Base-by-base conservation (phyloP, 2,888 invertebrate genomes). In the Drosophila cognata region DNA sequence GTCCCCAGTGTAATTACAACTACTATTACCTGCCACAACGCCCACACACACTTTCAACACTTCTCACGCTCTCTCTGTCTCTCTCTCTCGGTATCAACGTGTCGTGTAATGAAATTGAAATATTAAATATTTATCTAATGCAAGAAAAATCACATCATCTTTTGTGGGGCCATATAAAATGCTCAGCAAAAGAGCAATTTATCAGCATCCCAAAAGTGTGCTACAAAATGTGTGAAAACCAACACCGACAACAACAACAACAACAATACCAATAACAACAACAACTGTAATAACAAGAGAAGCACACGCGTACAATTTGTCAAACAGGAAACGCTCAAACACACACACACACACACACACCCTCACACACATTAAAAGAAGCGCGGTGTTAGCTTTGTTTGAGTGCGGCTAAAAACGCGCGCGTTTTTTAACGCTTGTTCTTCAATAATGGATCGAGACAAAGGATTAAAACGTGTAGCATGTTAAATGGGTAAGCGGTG, bases 151-250 rank as follows among this genome's bases (percentile, higher is more conserved):
- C 84, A 84, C 78, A 82, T 83, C 77, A 83, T 74, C 66, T 83
- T 57, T 46, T 71, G 72, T 65, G 69, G 33, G 35, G 55, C 61
- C 60, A 68, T 59, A 64, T 79, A 72, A 74, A 77, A 81, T 84
- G 76, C 75, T 72, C 69, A 74, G 78, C 83, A 81, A 75, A 88
- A 77, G 82, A 82, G 77, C 88, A 82, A 88, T 88, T 88, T 87
- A 76, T 87, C 85, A 88, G 80, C 84, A 83, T 85, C 84, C 88
- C 87, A 78, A 73, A 87, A 84, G 87, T 80, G 84, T 76, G 75
- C 74, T 84, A 74, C 67, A 63, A 68, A 84, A 79, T 77, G 82
- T 78, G 73, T 75, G 72, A 80, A 82, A 64, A 73, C 61, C 67
- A 69, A 72, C 55, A 78, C 59, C 16, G 48, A 43, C 67, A 70